Base-by-base conservation (phyloP, 2,113 vertebrate species). In the Prunella fulvescens region DNA sequence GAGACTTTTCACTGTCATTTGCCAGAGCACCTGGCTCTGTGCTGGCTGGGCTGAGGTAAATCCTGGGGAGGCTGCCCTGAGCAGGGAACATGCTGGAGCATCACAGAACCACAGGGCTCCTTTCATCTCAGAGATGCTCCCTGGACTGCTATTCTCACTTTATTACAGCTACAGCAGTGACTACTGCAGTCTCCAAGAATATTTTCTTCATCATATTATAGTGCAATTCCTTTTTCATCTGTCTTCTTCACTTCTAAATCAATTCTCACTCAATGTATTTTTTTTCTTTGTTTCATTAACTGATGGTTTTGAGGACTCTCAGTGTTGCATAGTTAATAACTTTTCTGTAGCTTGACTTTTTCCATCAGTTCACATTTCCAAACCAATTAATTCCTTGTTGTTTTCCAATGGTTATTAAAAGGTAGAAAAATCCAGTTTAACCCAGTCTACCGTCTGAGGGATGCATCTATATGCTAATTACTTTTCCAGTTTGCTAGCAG, bases 381-480 rank as follows among this genome's bases (percentile, higher is more conserved):
- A 95, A 86, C 89, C 86, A 97, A 97, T 96, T 96, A 96, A 95
- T 93, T 95, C 92, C 92, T 86, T 92, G 94, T 95, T 97, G 96
- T 96, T 96, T 97, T 96, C 91, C 95, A 95, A 57, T 53, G 91
- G 83, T 95, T 96, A 96, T 95, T 97, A 96, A 93, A 96, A 95
- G 61, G 86, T 91, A 93, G 92, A 97, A 89, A 95, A 96, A 97
- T 95, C 95, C 95, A 97, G 96, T 97, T 95, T 76, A 93, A 91
- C 96, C 92, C 95, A 95, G 83, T 89, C 92, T 97, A 79, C 48
- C 69, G 6, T 95, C 89, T 92, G 91, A 96, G 94, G 86, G 94
- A 95, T 96, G 94, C 91, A 97, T 96, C 96, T 97, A 91, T 96
- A 95, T 93, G 92, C 92, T 97, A 97, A 96, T 97, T 94, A 95